phyloP scores from a whole-genome alignment of 2,113 vertebrate species.

The Microcebus ravelobensis region DNA sequence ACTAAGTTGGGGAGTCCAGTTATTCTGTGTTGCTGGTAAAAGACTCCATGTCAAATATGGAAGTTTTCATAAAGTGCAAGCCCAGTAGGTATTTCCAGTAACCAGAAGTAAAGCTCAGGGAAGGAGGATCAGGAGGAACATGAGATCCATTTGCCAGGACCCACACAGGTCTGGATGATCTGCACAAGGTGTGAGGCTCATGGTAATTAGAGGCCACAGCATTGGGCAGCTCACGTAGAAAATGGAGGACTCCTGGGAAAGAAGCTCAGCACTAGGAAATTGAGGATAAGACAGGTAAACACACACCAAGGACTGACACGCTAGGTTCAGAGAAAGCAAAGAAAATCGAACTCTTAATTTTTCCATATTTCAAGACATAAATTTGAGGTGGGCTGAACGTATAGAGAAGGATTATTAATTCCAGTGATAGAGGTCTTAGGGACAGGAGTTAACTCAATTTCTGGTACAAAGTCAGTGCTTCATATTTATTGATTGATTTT shows the following conservation, averaged over 20 bases:
- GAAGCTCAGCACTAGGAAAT: background rate
- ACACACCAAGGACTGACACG: background rate
- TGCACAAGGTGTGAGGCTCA: background rate
- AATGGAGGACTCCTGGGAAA: background rate
- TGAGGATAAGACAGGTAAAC: background rate
- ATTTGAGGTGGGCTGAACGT: background rate
- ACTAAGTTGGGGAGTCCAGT: background rate
- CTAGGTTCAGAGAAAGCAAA: background rate
- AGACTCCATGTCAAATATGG: background rate
- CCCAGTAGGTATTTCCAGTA: background rate
- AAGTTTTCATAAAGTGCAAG: background rate
- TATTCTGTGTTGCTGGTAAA: background rate
- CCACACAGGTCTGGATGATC: background rate
- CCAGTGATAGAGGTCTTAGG: background rate
- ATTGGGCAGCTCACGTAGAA: background rate
- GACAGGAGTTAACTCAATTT: background rate
- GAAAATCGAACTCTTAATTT: background rate
- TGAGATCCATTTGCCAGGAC: background rate
- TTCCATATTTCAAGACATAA: background rate
- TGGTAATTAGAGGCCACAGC: background rate
- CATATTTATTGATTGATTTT: background rate
- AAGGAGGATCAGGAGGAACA: background rate
- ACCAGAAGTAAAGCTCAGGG: background rate
- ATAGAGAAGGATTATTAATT: background rate
- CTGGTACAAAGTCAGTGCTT: background rate